phyloP scores from a whole-genome alignment of 2,888 invertebrate species.

The Liopterus haemorrhoidalis region DNA sequence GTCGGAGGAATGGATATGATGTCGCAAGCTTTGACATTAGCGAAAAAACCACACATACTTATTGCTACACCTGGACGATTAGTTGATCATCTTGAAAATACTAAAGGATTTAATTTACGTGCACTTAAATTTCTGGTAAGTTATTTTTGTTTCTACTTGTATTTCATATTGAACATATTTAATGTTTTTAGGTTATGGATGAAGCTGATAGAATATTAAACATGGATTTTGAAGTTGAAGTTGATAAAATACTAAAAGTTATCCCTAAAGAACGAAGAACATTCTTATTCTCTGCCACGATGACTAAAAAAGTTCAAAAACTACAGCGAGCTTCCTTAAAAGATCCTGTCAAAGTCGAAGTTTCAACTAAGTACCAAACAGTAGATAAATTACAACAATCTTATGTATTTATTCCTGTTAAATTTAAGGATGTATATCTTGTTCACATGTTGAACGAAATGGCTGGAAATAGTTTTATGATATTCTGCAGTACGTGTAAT shows the following conservation, averaged over 20 bases:
- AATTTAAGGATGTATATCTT: constrained; percentile 96
- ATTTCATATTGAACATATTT: constrained; percentile 17
- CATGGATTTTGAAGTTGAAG: constrained; percentile 98
- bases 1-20: constrained; percentile 99
- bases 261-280: constrained; percentile 89
- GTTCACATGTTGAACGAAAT: constrained; percentile 93
- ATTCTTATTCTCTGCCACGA: constrained; percentile 95
- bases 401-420: constrained; percentile 91
- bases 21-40: constrained; percentile 81
- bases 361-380: constrained; percentile 94
- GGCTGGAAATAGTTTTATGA: constrained; percentile 92
- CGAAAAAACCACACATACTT: constrained; percentile 94
- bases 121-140: constrained; percentile 80
- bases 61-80: constrained; percentile 95
- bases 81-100: constrained; percentile 94
- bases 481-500: constrained; percentile 94
- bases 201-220: constrained; percentile 98
- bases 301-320: constrained; percentile 97
- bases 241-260: constrained; percentile 89
- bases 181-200: constrained; percentile 75
- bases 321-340: constrained; percentile 89
- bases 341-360: constrained; percentile 94
- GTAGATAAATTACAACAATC: constrained; percentile 94
- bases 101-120: constrained; percentile 92
- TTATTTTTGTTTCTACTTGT: constrained; percentile 24